A percentile compares a stretch with the other conserved stretches of the same genome.
These are phyloP conservation scores for Thermophis baileyi DNA, from an alignment of 2,113 vertebrate species.

Conservation along the genomic window DNA sequence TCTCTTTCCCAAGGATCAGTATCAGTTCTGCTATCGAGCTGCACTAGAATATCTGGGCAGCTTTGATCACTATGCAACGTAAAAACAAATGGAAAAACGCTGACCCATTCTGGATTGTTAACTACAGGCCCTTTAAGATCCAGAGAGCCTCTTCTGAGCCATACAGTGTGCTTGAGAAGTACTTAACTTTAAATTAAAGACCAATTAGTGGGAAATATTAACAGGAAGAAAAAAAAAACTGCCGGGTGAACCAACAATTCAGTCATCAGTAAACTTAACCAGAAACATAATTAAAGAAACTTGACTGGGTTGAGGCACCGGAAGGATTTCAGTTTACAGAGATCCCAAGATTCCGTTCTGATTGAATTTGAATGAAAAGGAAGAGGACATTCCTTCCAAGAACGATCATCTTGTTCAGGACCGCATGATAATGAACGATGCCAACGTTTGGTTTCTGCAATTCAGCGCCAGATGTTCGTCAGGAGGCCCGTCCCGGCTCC, in stretches of 20 bases:
- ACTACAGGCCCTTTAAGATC: slow-evolving; percentile 88
- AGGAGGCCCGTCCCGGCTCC: slow-evolving; percentile 69
- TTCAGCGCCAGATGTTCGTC: slow-evolving; percentile 72
- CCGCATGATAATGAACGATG: slow-evolving; percentile 73
- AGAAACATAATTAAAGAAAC: slow-evolving; percentile 75
- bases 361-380: slow-evolving; percentile 70
- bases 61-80: slow-evolving; percentile 99
- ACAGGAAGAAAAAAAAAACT: slow-evolving; percentile 72
- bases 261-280: slow-evolving; percentile 78
- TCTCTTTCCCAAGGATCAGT: slow-evolving; percentile 86
- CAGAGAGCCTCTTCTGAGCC: slow-evolving; percentile 98
- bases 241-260: slow-evolving; percentile 96
- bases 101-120: slow-evolving; percentile 77
- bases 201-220: slow-evolving; percentile 89
- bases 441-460: slow-evolving; percentile 66
- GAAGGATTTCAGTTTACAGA: slow-evolving; percentile 76
- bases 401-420: slow-evolving; percentile 71
- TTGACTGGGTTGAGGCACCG: slow-evolving; percentile 82
- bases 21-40: slow-evolving; percentile 98
- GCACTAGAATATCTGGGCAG: slow-evolving; percentile 98
- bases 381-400: slow-evolving; percentile 78
- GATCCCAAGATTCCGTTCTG: slow-evolving; percentile 83
- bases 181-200: slow-evolving; percentile 97
- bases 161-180: slow-evolving; percentile 98
- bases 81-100: slow-evolving; percentile 71